Conservation (phyloP, 2,797 vertebrate species). For the Gouania willdenowi region DNA sequence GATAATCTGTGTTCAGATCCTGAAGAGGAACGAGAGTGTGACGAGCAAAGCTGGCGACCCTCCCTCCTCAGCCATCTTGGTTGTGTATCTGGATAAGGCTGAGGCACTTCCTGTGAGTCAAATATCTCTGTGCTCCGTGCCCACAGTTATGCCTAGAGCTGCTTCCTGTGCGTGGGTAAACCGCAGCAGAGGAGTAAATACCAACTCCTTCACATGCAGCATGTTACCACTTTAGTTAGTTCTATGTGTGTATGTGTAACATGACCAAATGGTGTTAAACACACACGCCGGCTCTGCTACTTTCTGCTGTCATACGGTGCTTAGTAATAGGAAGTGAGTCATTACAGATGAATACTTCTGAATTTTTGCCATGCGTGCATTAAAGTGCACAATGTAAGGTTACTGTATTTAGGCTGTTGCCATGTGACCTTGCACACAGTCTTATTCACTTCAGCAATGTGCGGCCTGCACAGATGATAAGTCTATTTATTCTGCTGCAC, state of each 20-base stretch:
- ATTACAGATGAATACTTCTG: constrained; percentile 31
- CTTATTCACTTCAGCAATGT: constrained; percentile 7
- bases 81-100: constrained; percentile 89
- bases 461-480: constrained; percentile 6
- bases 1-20: constrained; percentile 63
- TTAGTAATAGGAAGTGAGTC: neutral
- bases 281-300: neutral
- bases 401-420: constrained; percentile 39
- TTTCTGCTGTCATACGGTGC: neutral
- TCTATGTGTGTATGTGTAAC: neutral
- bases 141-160: constrained; percentile 8
- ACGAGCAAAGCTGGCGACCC: constrained; percentile 73
- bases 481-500: constrained; percentile 12
- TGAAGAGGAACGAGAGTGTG: constrained; percentile 79
- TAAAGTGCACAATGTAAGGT: neutral
- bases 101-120: constrained; percentile 92
- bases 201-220: constrained; percentile 39
- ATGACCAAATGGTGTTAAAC: neutral
- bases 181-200: constrained; percentile 10
- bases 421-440: constrained; percentile 11
- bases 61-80: constrained; percentile 86
- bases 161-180: constrained; percentile 54
- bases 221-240: constrained; percentile 1
- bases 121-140: constrained; percentile 6
- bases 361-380: constrained; percentile 3